Conservation (phyloP, 1,140 invertebrate species). For the Drosophila simulans region DNA sequence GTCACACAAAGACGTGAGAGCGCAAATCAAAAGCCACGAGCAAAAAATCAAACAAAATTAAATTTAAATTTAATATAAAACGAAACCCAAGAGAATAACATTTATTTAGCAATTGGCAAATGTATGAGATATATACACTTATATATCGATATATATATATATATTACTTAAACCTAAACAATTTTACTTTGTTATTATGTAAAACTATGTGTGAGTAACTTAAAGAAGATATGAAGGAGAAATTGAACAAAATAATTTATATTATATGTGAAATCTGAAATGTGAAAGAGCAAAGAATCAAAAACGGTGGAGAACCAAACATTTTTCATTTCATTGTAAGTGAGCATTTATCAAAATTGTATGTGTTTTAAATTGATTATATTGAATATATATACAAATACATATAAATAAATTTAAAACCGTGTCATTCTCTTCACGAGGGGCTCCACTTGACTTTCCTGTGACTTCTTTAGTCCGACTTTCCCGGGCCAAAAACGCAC, state of each 20-base stretch:
- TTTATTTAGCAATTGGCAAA: conserved; percentile 53
- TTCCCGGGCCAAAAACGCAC: conserved; percentile 11
- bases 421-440: conserved; percentile 17
- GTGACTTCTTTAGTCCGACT: conserved; percentile 5
- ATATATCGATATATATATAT: conserved; percentile 74
- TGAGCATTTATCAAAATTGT: conserved; percentile 83
- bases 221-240: conserved; percentile 26
- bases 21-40: conserved; percentile 60
- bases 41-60: conserved; percentile 65
- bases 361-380: conserved; percentile 82
- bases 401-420: conserved; percentile 67
- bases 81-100: conserved; percentile 43
- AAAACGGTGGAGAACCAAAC: conserved; percentile 27
- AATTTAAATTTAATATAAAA: conserved; percentile 42
- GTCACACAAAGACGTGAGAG: conserved; percentile 48
- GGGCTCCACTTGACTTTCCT: background rate
- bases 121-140: conserved; percentile 46
- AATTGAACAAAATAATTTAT: conserved; percentile 49
- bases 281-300: conserved; percentile 69
- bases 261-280: conserved; percentile 57
- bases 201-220: conserved; percentile 56
- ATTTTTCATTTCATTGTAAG: conserved; percentile 79
- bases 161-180: conserved; percentile 65
- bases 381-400: conserved; percentile 80
- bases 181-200: conserved; percentile 57